Percentiles rank a stretch among this genome's conserved stretches.
These are phyloP conservation scores for Rhodophaea formosa DNA, from an alignment of 2,888 invertebrate genomes.

Conservation along the genomic window DNA sequence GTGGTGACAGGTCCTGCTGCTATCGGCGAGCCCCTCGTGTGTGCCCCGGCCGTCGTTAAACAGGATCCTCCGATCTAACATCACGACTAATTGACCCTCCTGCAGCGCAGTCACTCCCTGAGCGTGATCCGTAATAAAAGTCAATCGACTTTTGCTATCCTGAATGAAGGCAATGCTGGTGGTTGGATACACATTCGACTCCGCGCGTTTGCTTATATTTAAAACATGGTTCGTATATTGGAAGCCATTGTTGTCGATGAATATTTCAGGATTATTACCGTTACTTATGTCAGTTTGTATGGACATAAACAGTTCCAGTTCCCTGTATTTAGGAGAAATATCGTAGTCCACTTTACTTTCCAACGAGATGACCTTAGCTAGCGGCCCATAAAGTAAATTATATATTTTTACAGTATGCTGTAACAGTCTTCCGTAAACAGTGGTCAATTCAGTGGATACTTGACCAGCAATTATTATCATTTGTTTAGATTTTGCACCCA, in stretches of 20 bases:
- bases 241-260: conserved; percentile 95
- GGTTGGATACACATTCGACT: conserved; percentile 97
- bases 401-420: conserved; percentile 90
- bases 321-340: conserved; percentile 90
- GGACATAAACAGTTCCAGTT: conserved; percentile 94
- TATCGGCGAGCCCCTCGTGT: conserved; percentile 95
- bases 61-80: conserved; percentile 94
- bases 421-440: conserved; percentile 88
- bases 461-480: conserved; percentile 92
- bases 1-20: conserved; percentile 82
- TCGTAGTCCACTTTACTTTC: conserved; percentile 92
- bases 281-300: conserved; percentile 91
- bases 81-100: conserved; percentile 93
- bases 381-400: conserved; percentile 83
- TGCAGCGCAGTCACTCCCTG: conserved; percentile 95
- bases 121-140: conserved; percentile 91
- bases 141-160: conserved; percentile 85
- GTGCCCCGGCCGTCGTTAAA: conserved; percentile 97
- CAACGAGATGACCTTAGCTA: conserved; percentile 87
- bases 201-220: conserved; percentile 89
- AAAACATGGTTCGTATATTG: conserved; percentile 89
- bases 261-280: conserved; percentile 88
- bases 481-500: conserved; percentile 73
- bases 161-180: conserved; percentile 93
- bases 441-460: conserved; percentile 90